Evolutionary conservation across 1,140 invertebrate genomes (phyloP), one percentile per base, ranked within the genome.

Genomic region (Hylaeus volcanicus): DNA sequence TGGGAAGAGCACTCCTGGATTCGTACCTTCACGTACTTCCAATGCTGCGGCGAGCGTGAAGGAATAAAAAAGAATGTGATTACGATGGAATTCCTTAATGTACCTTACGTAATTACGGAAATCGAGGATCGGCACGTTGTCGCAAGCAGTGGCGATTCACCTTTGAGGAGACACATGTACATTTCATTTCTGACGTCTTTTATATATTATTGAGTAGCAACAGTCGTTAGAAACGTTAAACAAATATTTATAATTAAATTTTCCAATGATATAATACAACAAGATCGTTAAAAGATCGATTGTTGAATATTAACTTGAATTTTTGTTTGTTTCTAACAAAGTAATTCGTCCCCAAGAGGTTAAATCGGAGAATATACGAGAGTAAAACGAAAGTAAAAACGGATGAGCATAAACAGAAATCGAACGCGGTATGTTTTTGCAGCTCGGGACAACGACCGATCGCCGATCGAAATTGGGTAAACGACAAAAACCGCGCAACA

Each of bases 1-100:
- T n/a, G 43, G 11, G 3, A 14, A 8, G 41, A 63, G 41, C 37
- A 26, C 43, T 60, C 0, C 12, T 48, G 51, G 43, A 51, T 58
- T 64, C 95, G 93, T 95, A 97, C 96, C 96, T 97, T 96, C 87
- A 96, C 94, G 93, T 96, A 96, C 92, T 96, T 97, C 96, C 96
- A 97, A 92, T 97, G 96, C 96, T 97, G 95, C 69, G 51, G 58
- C n/a, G 73, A 65, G 70, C 76, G 75, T 72, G 71, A 73, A 56
- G 48, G 39, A 74, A 55, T 58, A 69, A 0, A 53, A 73, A 84
- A 66, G 56, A 51, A 56, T 74, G 26, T 55, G 26, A 68, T 74
- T 58, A 70, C 43, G 6, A 37, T 39, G 45, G 48, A 70, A 45
- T 69, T 60, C 70, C 5, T 43, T 41, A 37, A 60, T 64, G 9